These are phyloP conservation scores for Coendou prehensilis DNA, from an alignment of 2,797 vertebrate genomes.

Conservation along the genomic window DNA sequence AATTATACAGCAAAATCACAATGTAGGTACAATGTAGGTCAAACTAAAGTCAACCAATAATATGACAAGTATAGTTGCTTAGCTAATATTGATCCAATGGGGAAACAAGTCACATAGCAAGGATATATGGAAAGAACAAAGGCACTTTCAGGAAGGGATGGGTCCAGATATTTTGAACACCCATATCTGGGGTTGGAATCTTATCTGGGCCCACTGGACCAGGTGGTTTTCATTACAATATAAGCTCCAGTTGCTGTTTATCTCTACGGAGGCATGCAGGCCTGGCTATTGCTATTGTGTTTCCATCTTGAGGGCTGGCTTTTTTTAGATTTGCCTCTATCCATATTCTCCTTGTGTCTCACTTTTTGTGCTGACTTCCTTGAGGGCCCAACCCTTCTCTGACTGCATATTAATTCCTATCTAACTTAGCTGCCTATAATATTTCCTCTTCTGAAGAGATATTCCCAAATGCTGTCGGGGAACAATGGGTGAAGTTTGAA, in stretches of 20 bases:
- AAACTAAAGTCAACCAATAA: background rate
- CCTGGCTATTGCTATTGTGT: too few species aligned
- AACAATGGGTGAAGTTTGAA: background rate
- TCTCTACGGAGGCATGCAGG: background rate
- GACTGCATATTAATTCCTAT: background rate
- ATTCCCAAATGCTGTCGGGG: background rate
- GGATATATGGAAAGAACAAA: background rate
- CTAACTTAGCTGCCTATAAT: background rate
- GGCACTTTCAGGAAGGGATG: background rate
- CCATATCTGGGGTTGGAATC: background rate
- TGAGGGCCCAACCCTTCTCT: background rate
- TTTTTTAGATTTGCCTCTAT: background rate
- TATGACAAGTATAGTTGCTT: background rate
- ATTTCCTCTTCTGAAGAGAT: background rate
- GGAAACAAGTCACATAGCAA: background rate
- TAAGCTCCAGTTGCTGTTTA: background rate
- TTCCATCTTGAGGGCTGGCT: background rate
- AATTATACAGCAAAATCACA: background rate
- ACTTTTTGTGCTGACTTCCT: background rate
- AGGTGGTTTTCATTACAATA: background rate
- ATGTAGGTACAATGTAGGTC: background rate
- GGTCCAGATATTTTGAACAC: background rate
- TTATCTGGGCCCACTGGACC: background rate
- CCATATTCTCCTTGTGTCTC: background rate
- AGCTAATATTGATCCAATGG: background rate